Conservation (phyloP, 1,140 invertebrate genomes). For the Andrena cerasifolii region DNA sequence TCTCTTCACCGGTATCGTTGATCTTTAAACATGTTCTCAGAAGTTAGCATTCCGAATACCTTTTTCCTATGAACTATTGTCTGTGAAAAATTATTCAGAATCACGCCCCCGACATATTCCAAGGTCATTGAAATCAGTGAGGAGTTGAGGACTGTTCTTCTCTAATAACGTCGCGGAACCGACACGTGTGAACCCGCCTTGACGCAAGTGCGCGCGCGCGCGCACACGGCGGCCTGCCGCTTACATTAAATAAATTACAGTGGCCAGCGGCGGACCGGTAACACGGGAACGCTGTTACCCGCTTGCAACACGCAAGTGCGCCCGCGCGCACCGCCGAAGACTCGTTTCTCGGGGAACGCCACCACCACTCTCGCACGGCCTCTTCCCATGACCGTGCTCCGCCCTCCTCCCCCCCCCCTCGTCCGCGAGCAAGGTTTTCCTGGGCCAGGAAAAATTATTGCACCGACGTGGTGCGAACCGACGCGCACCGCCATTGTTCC, state of each 20-base stretch:
- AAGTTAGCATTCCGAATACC: too few species aligned
- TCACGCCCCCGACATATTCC: too few species aligned
- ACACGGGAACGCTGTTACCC: slow-evolving; percentile 76
- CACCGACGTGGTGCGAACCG: slow-evolving; percentile 8
- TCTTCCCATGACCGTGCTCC: slow-evolving; percentile 70
- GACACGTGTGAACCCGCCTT: too few species aligned
- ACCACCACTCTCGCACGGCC: slow-evolving; percentile 26
- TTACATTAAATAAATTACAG: slow-evolving; percentile 76
- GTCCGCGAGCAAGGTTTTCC: not conserved
- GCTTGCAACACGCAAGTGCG: slow-evolving; percentile 20
- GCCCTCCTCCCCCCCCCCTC: slow-evolving; percentile 38
- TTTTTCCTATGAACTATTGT: too few species aligned
- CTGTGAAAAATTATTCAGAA: too few species aligned
- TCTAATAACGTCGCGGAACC: too few species aligned
- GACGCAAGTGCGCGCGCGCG: slow-evolving; percentile 14
- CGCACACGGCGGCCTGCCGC: slow-evolving; percentile 52
- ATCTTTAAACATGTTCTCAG: too few species aligned
- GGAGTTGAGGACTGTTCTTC: too few species aligned
- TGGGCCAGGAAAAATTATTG: slow-evolving; percentile 56
- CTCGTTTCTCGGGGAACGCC: too few species aligned
- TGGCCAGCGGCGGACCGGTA: slow-evolving; percentile 73
- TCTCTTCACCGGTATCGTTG: too few species aligned
- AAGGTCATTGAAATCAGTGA: too few species aligned
- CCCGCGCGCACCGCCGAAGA: not conserved
- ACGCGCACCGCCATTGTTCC: slow-evolving; percentile 35